Percentiles rank a stretch among this genome's conserved stretches.
phyloP scores from a whole-genome alignment of 1,140 invertebrate genomes.

The Drosophila erecta region DNA sequence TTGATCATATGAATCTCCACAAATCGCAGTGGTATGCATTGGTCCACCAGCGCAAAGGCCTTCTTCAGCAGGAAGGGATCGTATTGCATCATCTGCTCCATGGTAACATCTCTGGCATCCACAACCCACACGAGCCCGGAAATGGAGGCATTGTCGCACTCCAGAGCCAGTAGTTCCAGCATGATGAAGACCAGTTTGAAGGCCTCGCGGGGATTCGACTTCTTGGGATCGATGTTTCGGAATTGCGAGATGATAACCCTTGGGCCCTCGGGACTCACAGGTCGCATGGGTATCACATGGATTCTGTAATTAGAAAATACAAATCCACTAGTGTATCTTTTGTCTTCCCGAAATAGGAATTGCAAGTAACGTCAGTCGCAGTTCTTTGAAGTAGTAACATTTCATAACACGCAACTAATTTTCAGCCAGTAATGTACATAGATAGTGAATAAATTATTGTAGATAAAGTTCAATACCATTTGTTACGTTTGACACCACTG shows the following conservation, averaged over 20 bases:
- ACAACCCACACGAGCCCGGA: constrained; percentile 61
- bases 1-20: constrained; percentile 74
- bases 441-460: constrained; percentile 16
- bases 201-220: constrained; percentile 63
- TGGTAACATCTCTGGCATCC: constrained; percentile 62
- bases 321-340: constrained; percentile 5
- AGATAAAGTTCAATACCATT: constrained; percentile 4
- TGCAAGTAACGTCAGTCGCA: too few relatives aligned
- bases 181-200: constrained; percentile 74
- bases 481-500: constrained; percentile 19
- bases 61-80: constrained; percentile 72
- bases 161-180: constrained; percentile 69
- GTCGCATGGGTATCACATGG: constrained; percentile 61
- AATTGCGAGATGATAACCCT: constrained; percentile 72
- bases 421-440: not conserved
- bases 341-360: too few relatives aligned
- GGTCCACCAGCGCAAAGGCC: constrained; percentile 57
- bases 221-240: constrained; percentile 67
- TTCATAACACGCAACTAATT: constrained; percentile 3
- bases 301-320: constrained; percentile 37
- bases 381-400: not conserved
- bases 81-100: constrained; percentile 77
- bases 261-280: constrained; percentile 53
- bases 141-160: constrained; percentile 68
- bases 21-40: constrained; percentile 66